Percentiles rank a stretch among this genome's conserved stretches.
Evolutionary conservation across 2,888 invertebrate genomes (phyloP).

Genomic region (Drosophila formosana): DNA sequence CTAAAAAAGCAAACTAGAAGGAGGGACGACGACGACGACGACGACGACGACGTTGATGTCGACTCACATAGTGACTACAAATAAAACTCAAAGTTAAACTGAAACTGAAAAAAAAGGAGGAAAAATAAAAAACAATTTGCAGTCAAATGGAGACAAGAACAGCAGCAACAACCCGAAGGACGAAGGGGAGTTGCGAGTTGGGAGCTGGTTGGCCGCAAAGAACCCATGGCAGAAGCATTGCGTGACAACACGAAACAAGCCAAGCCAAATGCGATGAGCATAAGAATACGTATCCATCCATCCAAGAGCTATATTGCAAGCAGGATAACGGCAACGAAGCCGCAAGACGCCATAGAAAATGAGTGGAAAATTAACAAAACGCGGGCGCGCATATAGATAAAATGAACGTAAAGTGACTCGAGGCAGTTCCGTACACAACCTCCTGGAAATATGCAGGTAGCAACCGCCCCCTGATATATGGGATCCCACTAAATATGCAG

Average conservation of each 20-base stretch:
- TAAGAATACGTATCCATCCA: constrained; percentile 39
- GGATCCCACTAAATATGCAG: constrained; percentile 50
- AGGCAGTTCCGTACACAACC: constrained; percentile 9
- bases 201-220: constrained; percentile 25
- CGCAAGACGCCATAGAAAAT: constrained; percentile 55
- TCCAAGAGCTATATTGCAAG: constrained; percentile 5
- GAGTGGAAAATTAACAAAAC: constrained; percentile 77
- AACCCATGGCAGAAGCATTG: constrained; percentile 46
- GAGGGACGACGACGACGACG: not conserved
- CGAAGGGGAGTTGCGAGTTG: not conserved
- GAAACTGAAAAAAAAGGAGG: constrained; percentile 6
- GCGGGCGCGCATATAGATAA: constrained; percentile 60
- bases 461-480: not conserved
- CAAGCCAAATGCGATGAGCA: constrained; percentile 69
- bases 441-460: constrained; percentile 28
- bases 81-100: constrained; percentile 25
- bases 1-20: constrained; percentile 33
- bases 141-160: constrained; percentile 46
- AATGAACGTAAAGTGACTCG: constrained; percentile 58
- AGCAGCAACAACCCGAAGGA: not conserved
- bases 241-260: constrained; percentile 74
- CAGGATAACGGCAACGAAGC: not conserved
- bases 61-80: constrained; percentile 24
- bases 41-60: constrained; percentile 4
- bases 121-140: constrained; percentile 54